Percentiles rank a stretch among this genome's conserved stretches.
Conservation (phyloP, 2,797 vertebrate species). For the Setipinna tenuifilis region DNA sequence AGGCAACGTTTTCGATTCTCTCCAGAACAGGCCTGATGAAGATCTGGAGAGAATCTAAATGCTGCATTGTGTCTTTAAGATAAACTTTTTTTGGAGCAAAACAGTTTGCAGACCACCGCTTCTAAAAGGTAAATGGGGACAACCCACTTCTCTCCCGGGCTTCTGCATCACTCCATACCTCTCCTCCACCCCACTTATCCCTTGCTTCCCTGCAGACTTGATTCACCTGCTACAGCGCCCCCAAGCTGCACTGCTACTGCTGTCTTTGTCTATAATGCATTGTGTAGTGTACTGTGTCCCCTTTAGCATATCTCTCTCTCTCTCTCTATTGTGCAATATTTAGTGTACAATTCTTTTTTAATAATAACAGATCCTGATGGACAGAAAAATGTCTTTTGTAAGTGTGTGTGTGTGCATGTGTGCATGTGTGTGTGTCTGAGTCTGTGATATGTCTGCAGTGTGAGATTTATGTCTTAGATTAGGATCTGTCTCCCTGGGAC, state of each 20-base stretch:
- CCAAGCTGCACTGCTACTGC: background rate
- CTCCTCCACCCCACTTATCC: background rate
- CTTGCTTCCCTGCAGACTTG: too few species aligned
- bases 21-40: too few species aligned
- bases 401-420: background rate
- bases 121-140: too few species aligned
- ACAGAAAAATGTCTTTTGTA: background rate
- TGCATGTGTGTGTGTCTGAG: background rate
- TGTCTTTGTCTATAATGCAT: background rate
- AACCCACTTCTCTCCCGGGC: background rate
- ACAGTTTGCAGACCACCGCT: too few species aligned
- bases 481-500: conserved; percentile 26
- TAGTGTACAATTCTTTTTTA: too few species aligned
- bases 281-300: background rate
- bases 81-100: too few species aligned
- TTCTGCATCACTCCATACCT: background rate
- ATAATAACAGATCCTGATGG: too few species aligned
- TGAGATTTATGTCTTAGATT: conserved; percentile 41
- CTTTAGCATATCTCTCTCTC: background rate
- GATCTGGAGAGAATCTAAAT: too few species aligned
- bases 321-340: background rate
- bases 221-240: too few species aligned
- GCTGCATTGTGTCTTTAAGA: too few species aligned
- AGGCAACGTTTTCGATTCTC: too few species aligned
- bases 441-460: conserved; percentile 28